A percentile compares a stretch with the other conserved stretches of the same genome.
Conservation (phyloP, 2,113 vertebrate genomes). For the Otus sunia region DNA sequence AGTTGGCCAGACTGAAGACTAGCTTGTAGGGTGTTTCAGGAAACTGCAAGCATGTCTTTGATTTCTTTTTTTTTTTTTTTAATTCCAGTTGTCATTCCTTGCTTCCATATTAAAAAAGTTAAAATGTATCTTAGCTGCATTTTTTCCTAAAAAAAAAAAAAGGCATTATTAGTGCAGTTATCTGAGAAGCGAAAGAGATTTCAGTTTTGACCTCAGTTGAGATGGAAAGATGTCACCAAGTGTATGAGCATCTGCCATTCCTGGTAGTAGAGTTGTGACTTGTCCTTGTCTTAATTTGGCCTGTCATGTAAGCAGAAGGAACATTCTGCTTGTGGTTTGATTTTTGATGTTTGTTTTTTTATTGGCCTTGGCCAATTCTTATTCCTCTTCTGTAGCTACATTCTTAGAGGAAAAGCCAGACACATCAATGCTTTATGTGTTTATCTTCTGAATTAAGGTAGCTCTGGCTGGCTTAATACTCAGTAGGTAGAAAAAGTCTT, state of each 20-base stretch:
- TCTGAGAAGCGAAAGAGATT: neutral
- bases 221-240: neutral
- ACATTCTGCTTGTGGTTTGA: neutral
- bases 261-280: neutral
- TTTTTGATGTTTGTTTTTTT: neutral
- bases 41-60: neutral
- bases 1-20: neutral
- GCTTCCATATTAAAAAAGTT: neutral
- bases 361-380: neutral
- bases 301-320: neutral
- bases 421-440: neutral
- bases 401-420: neutral
- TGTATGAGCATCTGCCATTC: neutral
- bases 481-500: neutral
- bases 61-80: neutral
- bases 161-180: neutral
- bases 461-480: neutral
- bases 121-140: neutral
- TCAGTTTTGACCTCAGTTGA: neutral
- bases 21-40: neutral
- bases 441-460: neutral
- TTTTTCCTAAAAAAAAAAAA: neutral
- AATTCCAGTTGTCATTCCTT: neutral
- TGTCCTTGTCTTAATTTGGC: neutral
- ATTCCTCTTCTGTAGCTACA: neutral